A percentile compares a stretch with the other conserved stretches of the same genome.
Conservation (phyloP, 2,113 vertebrate genomes). For the Aegithalos caudatus region DNA sequence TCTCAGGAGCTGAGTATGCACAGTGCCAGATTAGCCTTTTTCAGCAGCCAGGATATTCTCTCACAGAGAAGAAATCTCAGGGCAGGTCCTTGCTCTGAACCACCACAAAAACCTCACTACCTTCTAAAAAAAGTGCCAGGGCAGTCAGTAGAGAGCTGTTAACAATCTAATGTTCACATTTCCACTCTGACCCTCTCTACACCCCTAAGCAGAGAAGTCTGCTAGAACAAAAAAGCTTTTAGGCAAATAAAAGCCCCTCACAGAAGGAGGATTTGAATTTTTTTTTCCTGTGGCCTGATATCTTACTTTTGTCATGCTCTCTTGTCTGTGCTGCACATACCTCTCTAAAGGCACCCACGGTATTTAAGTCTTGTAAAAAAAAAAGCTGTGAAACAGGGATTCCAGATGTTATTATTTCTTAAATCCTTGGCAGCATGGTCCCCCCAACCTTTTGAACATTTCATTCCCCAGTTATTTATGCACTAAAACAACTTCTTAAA, state of each 20-base stretch:
- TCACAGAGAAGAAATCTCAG: background rate
- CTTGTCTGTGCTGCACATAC: background rate
- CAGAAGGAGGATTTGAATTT: background rate
- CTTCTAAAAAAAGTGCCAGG: background rate
- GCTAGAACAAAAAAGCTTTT: background rate
- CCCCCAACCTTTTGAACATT: background rate
- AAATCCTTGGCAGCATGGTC: background rate
- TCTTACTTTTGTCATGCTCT: background rate
- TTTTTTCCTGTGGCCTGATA: background rate
- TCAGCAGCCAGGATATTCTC: background rate
- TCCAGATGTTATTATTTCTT: conserved; percentile 25
- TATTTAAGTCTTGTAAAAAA: background rate
- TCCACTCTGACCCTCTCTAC: background rate
- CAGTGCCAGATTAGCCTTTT: background rate
- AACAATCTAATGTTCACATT: background rate
- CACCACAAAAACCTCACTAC: background rate
- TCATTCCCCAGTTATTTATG: background rate
- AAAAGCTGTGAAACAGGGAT: background rate
- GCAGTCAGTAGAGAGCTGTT: background rate
- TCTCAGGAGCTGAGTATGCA: background rate
- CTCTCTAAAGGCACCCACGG: background rate
- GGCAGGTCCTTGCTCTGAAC: background rate
- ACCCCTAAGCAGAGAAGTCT: background rate
- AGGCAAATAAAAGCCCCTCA: background rate
- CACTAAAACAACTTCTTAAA: conserved; percentile 37